A percentile compares a stretch with the other conserved stretches of the same genome.
Evolutionary conservation across 2,888 invertebrate genomes (phyloP).

Genomic region (Drosophila antonietae): DNA sequence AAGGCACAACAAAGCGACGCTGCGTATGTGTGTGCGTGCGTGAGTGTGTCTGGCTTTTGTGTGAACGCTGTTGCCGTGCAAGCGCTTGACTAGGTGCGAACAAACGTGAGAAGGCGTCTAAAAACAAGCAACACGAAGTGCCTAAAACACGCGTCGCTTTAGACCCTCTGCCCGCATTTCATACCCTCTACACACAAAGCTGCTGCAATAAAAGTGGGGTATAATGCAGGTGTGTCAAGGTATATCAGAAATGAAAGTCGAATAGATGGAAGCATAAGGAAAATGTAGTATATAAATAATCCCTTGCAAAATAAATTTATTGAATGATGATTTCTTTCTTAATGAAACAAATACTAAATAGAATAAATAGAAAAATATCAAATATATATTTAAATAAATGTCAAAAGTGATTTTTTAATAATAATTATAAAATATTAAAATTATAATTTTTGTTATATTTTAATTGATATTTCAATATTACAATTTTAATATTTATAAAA

Average conservation of each 20-base stretch:
- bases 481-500: no score
- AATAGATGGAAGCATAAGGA: background rate
- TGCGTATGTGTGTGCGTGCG: constrained; percentile 3
- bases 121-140: constrained; percentile 52
- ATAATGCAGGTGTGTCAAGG: background rate
- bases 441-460: no score
- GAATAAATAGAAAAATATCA: no score
- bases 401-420: no score
- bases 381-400: no score
- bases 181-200: constrained; percentile 1
- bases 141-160: constrained; percentile 26
- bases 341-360: no score
- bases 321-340: no score
- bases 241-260: background rate
- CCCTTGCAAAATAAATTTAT: no score
- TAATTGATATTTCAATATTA: no score
- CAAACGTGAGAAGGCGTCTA: constrained; percentile 66
- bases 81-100: constrained; percentile 69
- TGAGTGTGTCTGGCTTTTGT: constrained; percentile 35
- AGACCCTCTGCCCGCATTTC: background rate
- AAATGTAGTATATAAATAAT: background rate
- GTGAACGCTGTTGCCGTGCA: constrained; percentile 15
- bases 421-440: no score
- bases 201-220: background rate
- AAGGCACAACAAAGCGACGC: constrained; percentile 52